phyloP scores from a whole-genome alignment of 2,797 vertebrate species.

The Tapirus indicus region DNA sequence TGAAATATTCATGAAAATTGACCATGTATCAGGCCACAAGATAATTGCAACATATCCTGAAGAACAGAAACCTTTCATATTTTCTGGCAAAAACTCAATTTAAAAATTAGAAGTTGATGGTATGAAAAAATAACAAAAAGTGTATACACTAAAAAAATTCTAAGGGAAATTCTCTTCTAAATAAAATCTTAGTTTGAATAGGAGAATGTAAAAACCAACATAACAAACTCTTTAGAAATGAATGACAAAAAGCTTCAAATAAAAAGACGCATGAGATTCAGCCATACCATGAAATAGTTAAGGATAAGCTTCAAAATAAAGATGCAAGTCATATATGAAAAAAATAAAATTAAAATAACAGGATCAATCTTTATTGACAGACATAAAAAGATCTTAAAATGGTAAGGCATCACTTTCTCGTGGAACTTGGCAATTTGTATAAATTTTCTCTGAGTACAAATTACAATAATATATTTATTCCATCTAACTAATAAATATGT shows the following conservation, averaged over 20 bases:
- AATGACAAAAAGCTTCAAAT: not conserved
- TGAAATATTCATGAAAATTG: not conserved
- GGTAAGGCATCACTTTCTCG: not conserved
- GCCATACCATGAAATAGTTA: not conserved
- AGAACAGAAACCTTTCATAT: not conserved
- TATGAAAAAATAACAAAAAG: not conserved
- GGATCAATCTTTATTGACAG: not conserved
- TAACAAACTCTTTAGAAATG: not conserved
- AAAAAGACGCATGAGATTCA: not conserved
- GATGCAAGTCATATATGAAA: not conserved
- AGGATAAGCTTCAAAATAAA: not conserved
- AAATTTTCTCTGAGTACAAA: not conserved
- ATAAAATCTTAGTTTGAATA: not conserved
- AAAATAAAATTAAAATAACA: not conserved
- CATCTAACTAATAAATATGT: not conserved
- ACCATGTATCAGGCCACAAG: not conserved
- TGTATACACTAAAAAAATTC: not conserved
- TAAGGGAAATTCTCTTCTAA: not conserved
- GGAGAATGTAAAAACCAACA: not conserved
- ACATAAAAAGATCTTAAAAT: not conserved
- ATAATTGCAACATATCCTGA: not conserved
- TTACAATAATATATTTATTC: not conserved
- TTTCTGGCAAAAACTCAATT: not conserved
- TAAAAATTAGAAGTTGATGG: not conserved
- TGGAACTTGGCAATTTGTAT: not conserved